phyloP scores from a whole-genome alignment of 92 coral and sea anemone genomes.

The Palythoa grandis region DNA sequence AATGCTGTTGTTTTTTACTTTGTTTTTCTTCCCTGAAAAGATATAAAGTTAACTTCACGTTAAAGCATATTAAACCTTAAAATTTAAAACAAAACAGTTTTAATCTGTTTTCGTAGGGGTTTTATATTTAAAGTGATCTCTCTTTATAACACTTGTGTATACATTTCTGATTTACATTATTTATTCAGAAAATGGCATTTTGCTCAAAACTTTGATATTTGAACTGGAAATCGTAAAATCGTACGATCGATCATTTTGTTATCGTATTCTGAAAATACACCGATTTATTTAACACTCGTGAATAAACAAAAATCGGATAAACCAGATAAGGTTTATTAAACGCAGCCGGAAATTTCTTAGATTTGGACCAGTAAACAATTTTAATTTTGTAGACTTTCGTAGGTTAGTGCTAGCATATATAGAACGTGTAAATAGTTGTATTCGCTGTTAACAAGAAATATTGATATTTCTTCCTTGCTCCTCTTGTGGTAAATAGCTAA shows the following conservation, averaged over 20 bases:
- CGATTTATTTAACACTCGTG: constrained; percentile 5
- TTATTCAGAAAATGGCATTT: constrained; percentile 1
- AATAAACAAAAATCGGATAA: background rate
- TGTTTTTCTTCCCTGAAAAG: background rate
- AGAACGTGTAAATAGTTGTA: constrained; percentile 20
- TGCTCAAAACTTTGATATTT: constrained; percentile 7
- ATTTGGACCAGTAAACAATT: constrained; percentile 10
- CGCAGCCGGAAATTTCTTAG: background rate
- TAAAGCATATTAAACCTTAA: background rate
- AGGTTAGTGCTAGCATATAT: background rate
- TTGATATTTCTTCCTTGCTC: background rate
- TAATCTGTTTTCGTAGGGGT: background rate
- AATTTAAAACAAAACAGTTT: background rate
- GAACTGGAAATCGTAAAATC: background rate
- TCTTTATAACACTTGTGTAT: background rate
- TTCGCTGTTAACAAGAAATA: background rate
- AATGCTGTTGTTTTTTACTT: background rate
- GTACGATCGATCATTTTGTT: background rate
- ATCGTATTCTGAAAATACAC: background rate
- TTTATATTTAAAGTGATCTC: background rate
- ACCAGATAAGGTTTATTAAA: background rate
- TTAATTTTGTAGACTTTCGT: background rate
- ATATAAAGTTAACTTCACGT: background rate
- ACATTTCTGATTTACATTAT: background rate
- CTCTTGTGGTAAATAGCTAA: constrained; percentile 1